Conservation (phyloP, 2,113 vertebrate species). For the Porphyrio hochstetteri region DNA sequence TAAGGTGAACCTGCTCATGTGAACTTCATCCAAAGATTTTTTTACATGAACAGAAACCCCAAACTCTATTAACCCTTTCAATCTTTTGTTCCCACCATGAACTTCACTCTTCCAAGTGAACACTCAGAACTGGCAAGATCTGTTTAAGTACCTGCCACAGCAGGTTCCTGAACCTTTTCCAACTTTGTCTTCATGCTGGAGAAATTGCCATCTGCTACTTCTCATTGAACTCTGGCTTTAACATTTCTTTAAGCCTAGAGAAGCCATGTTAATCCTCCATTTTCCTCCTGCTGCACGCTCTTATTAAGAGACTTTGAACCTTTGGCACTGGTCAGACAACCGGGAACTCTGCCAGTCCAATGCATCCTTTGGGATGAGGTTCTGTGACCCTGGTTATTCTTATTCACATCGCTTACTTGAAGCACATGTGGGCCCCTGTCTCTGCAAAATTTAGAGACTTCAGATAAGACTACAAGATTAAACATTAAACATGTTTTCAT, state of each 20-base stretch:
- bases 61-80: neutral
- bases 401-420: neutral
- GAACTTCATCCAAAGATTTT: neutral
- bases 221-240: neutral
- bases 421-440: neutral
- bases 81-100: neutral
- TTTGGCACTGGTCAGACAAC: neutral
- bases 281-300: neutral
- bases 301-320: neutral
- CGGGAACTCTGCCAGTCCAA: neutral
- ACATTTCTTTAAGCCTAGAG: neutral
- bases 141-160: neutral
- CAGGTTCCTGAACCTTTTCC: neutral
- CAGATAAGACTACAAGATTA: neutral
- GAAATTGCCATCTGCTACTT: neutral
- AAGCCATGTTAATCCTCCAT: neutral
- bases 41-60: neutral
- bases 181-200: neutral
- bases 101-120: neutral
- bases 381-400: neutral
- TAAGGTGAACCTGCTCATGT: neutral
- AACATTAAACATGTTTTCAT: neutral
- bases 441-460: neutral
- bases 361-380: neutral
- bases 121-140: neutral